phyloP scores from a whole-genome alignment of 2,797 vertebrate genomes.

The Hydrocynus forskahlii region DNA sequence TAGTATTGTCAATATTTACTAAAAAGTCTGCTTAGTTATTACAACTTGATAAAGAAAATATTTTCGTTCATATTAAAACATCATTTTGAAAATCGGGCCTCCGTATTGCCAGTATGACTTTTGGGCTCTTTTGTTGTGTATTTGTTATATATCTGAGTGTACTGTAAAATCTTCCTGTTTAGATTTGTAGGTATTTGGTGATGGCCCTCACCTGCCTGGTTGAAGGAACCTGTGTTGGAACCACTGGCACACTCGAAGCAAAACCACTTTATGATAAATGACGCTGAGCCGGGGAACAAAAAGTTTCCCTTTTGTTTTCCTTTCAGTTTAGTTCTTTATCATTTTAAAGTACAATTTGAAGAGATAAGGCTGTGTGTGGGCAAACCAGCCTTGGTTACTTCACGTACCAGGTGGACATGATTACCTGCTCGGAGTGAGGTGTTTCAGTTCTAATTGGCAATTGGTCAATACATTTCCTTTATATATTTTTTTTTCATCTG shows the following conservation, averaged over 20 bases:
- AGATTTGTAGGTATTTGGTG: background rate
- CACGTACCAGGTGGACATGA: background rate
- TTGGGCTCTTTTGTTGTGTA: background rate
- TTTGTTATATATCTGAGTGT: background rate
- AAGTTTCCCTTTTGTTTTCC: constrained; percentile 16
- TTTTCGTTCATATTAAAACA: too few relatives aligned
- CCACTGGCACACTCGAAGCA: background rate
- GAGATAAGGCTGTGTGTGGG: background rate
- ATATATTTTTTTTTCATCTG: too few relatives aligned
- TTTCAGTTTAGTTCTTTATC: constrained; percentile 2
- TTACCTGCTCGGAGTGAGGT: too few relatives aligned
- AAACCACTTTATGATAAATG: constrained; percentile 10
- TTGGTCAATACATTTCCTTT: too few relatives aligned
- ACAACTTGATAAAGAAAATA: too few relatives aligned
- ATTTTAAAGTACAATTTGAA: background rate
- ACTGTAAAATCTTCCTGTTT: background rate
- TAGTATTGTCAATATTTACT: too few relatives aligned
- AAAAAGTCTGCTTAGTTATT: background rate
- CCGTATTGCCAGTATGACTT: background rate
- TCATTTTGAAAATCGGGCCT: background rate
- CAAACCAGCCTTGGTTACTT: constrained; percentile 1
- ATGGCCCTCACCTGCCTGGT: background rate
- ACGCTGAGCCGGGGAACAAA: background rate
- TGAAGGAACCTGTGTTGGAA: background rate
- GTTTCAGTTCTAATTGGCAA: too few relatives aligned